phyloP scores from a whole-genome alignment of 2,113 vertebrate species.

The Mirza zaza region DNA sequence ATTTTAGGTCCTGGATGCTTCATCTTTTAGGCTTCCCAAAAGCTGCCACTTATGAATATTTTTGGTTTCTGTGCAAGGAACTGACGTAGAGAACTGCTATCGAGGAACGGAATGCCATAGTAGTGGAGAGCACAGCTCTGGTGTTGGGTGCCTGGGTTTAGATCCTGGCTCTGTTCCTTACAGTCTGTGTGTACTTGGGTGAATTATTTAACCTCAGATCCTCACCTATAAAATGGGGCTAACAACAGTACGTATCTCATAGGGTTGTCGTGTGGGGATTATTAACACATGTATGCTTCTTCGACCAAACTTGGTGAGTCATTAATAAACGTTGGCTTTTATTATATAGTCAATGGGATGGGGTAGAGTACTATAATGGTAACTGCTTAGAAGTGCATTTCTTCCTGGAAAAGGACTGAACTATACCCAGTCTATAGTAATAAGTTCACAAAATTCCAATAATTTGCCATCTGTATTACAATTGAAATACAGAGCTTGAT shows the following conservation, averaged over 20 bases:
- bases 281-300: not conserved
- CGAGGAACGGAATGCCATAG: not conserved
- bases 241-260: not conserved
- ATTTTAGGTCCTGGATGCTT: not conserved
- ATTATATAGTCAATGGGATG: not conserved
- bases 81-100: not conserved
- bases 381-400: not conserved
- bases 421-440: not conserved
- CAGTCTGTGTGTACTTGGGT: not conserved
- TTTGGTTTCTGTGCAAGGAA: not conserved
- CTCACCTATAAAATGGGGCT: not conserved
- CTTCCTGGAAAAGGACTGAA: not conserved
- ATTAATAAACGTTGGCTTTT: not conserved
- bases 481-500: not conserved
- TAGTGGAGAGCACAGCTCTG: not conserved
- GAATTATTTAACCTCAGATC: not conserved
- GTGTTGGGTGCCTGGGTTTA: not conserved
- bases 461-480: not conserved
- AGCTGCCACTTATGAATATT: not conserved
- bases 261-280: not conserved
- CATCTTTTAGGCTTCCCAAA: not conserved
- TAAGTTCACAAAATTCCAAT: slow-evolving; percentile 2
- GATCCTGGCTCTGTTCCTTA: not conserved
- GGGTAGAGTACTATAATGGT: not conserved
- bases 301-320: not conserved